Evolutionary conservation across 2,888 invertebrate genomes (phyloP).

Genomic region (Criorhina ranunculi): DNA sequence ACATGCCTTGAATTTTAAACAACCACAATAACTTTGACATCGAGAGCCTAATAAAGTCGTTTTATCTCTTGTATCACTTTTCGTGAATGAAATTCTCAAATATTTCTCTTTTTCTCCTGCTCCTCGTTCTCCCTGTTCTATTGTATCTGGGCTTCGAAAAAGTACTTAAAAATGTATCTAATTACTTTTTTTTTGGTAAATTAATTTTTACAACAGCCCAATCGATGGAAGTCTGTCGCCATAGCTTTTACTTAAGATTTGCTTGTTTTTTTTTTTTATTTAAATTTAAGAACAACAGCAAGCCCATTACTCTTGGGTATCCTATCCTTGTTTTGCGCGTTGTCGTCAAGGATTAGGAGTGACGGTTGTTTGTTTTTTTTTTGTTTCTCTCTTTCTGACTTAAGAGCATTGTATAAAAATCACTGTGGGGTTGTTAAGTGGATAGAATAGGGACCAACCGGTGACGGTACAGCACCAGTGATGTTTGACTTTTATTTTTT

Average conservation of each 20-base stretch:
- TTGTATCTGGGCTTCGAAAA: too few relatives aligned
- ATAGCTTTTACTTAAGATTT: neutral
- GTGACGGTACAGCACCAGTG: neutral
- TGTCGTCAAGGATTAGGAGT: slow-evolving; percentile 56
- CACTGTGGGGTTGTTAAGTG: slow-evolving; percentile 45
- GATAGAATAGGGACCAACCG: slow-evolving; percentile 18
- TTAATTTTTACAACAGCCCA: slow-evolving; percentile 52
- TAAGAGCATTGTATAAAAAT: slow-evolving; percentile 55
- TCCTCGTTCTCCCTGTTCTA: neutral
- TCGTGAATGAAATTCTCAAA: slow-evolving; percentile 64
- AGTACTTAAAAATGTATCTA: slow-evolving; percentile 62
- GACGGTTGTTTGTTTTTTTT: neutral
- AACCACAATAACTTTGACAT: slow-evolving; percentile 24
- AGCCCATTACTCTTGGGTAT: neutral
- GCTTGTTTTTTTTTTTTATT: slow-evolving; percentile 33
- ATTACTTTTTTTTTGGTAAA: slow-evolving; percentile 60
- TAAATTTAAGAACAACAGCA: slow-evolving; percentile 28
- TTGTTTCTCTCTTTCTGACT: slow-evolving; percentile 36
- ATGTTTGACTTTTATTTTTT: slow-evolving; percentile 13
- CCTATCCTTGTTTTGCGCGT: slow-evolving; percentile 8
- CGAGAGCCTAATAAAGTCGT: slow-evolving; percentile 55
- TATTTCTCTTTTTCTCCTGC: slow-evolving; percentile 1
- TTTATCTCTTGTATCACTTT: slow-evolving; percentile 64
- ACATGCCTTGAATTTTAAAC: slow-evolving; percentile 66
- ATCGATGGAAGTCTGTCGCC: slow-evolving; percentile 34